Base-by-base conservation (phyloP, 2,797 vertebrate species). In the Sphenopsis melanotis region DNA sequence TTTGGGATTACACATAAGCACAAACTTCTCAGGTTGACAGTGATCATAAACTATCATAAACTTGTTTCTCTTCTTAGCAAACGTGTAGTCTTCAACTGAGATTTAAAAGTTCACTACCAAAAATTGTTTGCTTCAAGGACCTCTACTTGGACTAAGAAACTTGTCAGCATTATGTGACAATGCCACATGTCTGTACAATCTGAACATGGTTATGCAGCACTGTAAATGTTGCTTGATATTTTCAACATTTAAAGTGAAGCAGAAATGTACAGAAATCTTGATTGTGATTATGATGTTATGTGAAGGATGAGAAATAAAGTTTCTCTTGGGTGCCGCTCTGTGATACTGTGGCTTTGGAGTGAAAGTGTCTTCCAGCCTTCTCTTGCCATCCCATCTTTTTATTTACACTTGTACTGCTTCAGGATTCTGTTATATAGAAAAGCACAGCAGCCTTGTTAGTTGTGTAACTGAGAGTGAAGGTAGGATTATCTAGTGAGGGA, bases 241-340 rank as follows among this genome's bases (percentile, higher is more conserved):
- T 90, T 49, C 47, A 78, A 10, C 27, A 36, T 41, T 77, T 66
- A 32, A 79, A 69, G 44, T 27, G 63, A 84, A 83, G 39, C 36
- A 89, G 74, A 69, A 76, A 46, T 2, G 3, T 16, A 13, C 8
- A 2, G 9, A 26, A 16, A 15, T 90, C 21, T 49, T 56, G 22
- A 21, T 8, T 36, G 49, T 46, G 22, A 37, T 17, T 53, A 22
- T 0, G 1, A 10, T 74, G 13, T 61, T 76, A 44, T 0, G 0
- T 26, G n/a, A 64, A 80, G 41, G 72, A 70, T 39, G 27, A 70
- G 53, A 61, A 91, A 60, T 53, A 7, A 60, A 21, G n/a, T 49
- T 68, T 71, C 4, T 56, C 71, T 64, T 61, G 24, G 8, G 9
- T 57, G 44, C 52, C 77, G 57, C 44, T 77, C 15, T 64, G 47